These are phyloP conservation scores for Scaeva pyrastri DNA, from an alignment of 2,888 invertebrate species.

Conservation along the genomic window DNA sequence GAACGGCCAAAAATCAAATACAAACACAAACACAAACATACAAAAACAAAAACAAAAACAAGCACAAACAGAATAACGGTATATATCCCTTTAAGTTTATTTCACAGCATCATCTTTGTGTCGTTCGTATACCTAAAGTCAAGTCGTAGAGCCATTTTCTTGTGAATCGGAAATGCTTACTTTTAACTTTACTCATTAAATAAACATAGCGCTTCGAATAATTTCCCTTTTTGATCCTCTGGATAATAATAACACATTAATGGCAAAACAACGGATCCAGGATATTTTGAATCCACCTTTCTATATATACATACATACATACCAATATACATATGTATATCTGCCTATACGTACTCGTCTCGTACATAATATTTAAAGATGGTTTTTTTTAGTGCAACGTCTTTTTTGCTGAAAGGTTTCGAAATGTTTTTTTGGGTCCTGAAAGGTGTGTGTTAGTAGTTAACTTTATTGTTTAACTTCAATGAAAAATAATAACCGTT, in stretches of 20 bases:
- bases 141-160: constrained; percentile 15
- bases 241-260: constrained; percentile 26
- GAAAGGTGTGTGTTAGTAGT: constrained; percentile 11
- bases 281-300: constrained; percentile 13
- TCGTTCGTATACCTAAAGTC: not conserved
- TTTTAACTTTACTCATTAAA: constrained; percentile 65
- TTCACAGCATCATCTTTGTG: not conserved
- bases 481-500: constrained; percentile 29
- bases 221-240: constrained; percentile 33
- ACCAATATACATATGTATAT: not conserved
- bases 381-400: not conserved
- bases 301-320: not conserved
- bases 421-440: not conserved
- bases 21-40: constrained; percentile 20
- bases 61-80: not conserved
- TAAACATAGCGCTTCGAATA: constrained; percentile 32
- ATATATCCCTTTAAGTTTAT: not conserved
- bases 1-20: constrained; percentile 4
- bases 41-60: constrained; percentile 13
- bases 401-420: not conserved
- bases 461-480: constrained; percentile 15
- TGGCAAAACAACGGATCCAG: constrained; percentile 4
- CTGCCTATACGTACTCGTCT: too few species aligned
- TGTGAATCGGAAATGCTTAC: constrained; percentile 53
- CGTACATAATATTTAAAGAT: too few species aligned